Conservation (phyloP, 2,113 vertebrate genomes). For the Plecturocebus donacophilus region DNA sequence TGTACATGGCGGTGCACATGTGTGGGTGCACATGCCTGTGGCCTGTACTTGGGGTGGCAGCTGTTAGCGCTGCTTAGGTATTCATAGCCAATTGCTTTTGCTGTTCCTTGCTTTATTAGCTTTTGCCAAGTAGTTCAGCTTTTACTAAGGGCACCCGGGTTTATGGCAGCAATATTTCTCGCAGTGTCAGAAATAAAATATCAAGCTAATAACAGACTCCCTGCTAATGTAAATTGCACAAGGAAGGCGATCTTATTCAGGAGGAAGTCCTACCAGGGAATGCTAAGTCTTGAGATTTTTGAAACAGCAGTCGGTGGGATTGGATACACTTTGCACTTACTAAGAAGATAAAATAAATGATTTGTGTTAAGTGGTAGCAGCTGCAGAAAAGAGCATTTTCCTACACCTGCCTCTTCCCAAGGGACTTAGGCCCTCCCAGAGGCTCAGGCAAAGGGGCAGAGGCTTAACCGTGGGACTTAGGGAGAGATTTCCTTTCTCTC, state of each 20-base stretch:
- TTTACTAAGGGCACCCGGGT: slow-evolving; percentile 83
- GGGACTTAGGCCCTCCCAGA: slow-evolving; percentile 38
- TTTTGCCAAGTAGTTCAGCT: slow-evolving; percentile 84
- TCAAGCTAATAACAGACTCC: slow-evolving; percentile 81
- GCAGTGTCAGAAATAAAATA: slow-evolving; percentile 84
- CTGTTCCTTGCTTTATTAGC: slow-evolving; percentile 83
- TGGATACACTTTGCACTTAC: slow-evolving; percentile 64
- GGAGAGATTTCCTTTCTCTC: background rate
- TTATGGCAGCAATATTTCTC: slow-evolving; percentile 85
- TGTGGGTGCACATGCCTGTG: background rate
- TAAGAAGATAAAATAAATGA: slow-evolving; percentile 75
- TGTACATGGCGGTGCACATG: rapidly evolving
- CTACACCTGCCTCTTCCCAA: slow-evolving; percentile 62
- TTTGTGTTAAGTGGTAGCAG: slow-evolving; percentile 79
- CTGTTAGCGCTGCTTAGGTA: slow-evolving; percentile 72
- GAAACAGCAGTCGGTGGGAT: slow-evolving; percentile 66
- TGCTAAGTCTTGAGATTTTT: slow-evolving; percentile 63
- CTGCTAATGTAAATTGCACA: slow-evolving; percentile 77
- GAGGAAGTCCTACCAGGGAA: slow-evolving; percentile 71
- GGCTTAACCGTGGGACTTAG: background rate
- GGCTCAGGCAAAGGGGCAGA: background rate
- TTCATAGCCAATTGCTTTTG: slow-evolving; percentile 78
- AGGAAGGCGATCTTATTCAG: slow-evolving; percentile 70
- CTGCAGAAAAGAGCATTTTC: slow-evolving; percentile 64
- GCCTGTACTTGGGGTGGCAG: slow-evolving; percentile 20